phyloP scores from a whole-genome alignment of 2,113 vertebrate species.

The Ramphastos sulfuratus region DNA sequence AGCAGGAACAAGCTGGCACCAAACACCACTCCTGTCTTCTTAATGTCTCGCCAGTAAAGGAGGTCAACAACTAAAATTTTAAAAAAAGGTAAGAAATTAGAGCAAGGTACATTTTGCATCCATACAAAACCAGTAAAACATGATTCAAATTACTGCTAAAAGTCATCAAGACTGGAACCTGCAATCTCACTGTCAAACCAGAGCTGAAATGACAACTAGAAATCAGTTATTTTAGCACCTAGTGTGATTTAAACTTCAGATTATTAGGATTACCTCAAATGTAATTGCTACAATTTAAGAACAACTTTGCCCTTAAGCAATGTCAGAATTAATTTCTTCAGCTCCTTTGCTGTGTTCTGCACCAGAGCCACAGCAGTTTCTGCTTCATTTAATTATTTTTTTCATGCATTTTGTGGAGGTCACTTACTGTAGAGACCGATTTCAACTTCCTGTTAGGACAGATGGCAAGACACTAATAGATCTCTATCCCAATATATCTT shows the following conservation, averaged over 20 bases:
- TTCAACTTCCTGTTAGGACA: neutral
- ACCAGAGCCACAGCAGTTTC: neutral
- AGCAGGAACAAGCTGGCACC: conserved; percentile 92
- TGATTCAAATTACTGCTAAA: neutral
- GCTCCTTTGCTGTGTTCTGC: neutral
- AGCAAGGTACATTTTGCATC: neutral
- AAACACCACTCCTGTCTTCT: conserved; percentile 93
- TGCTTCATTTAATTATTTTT: neutral
- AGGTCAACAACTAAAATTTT: conserved; percentile 90
- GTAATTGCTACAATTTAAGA: neutral
- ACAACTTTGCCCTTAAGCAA: conserved; percentile 8
- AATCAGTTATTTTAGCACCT: neutral
- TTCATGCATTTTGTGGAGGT: neutral
- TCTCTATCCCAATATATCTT: neutral
- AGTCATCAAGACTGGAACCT: neutral
- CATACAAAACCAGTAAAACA: neutral
- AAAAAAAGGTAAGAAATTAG: conserved; percentile 54
- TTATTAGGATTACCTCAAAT: neutral
- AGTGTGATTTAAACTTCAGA: neutral
- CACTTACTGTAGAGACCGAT: neutral
- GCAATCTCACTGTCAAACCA: neutral
- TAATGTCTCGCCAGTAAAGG: conserved; percentile 97
- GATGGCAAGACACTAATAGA: neutral
- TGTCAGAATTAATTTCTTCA: conserved; percentile 34
- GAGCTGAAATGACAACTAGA: neutral